Evolutionary conservation across 2,888 invertebrate species (phyloP).

Genomic region (Erynnis tages): DNA sequence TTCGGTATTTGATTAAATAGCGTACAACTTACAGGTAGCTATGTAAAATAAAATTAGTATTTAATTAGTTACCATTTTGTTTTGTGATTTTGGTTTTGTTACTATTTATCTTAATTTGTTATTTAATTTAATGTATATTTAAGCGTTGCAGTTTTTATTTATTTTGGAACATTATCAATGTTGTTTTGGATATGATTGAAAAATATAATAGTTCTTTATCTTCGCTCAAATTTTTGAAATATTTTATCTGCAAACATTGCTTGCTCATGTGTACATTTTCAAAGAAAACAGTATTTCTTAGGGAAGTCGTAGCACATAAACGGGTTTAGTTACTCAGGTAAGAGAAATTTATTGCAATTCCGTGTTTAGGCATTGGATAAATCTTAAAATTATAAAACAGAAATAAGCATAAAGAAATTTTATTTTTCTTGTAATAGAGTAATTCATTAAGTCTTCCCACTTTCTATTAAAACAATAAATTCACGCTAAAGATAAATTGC

Average conservation of each 20-base stretch:
- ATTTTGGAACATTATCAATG: background rate
- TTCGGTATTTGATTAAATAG: background rate
- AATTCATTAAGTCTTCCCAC: background rate
- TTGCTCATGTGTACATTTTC: background rate
- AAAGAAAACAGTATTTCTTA: background rate
- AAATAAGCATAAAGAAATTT: no score
- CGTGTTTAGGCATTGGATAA: no score
- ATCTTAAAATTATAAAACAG: no score
- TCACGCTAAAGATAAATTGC: no score
- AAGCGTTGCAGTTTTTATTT: background rate
- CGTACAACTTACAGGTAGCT: conserved; percentile 12
- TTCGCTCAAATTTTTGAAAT: background rate
- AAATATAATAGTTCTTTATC: background rate
- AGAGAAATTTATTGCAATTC: no score
- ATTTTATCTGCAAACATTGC: no score
- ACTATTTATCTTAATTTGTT: conserved; percentile 8
- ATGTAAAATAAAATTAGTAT: conserved; percentile 10
- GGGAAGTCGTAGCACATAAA: background rate
- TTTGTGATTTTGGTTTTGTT: conserved; percentile 13
- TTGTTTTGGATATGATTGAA: background rate
- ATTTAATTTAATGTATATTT: background rate
- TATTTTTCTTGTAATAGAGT: no score
- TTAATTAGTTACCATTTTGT: conserved; percentile 20
- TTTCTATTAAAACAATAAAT: no score
- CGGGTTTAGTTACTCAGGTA: no score